Evolutionary conservation across 2,888 invertebrate genomes (phyloP), one percentile per base, ranked within the genome.

Genomic region (Antheraea assamensis): DNA sequence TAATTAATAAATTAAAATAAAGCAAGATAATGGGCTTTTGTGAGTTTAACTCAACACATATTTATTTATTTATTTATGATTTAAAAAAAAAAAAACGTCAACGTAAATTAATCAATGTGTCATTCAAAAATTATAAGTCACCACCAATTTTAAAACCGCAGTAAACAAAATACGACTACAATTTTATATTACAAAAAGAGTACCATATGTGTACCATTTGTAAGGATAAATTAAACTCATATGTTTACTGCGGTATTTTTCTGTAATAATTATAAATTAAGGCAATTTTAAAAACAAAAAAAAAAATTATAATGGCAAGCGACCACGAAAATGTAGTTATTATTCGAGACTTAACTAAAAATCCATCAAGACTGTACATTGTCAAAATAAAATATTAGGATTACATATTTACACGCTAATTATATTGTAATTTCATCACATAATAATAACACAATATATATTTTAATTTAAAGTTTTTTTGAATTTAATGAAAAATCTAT

Each of bases 1-100:
- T 82, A 74, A 80, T 81, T 75, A 88, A 90, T 91, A 88, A 91
- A 90, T 89, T 86, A 91, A 83, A 87, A 85, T 85, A 85, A 87
- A 88, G 89, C 91, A 91, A 91, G 89, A 88, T 80, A 85, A 85
- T 83, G 85, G 92, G 91, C 90, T 82, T n/a, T n/a, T 74, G 76
- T 88, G 93, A 93, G 93, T 93, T 92, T 89, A 83, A 93, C 93
- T 93, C 93, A 90, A 87, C n/a, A n/a, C n/a, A n/a, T n/a, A n/a
- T n/a, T n/a, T n/a, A n/a, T 85, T 77, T 78, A 75, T 77, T 47
- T 79, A 79, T 73, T 79, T 64, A 64, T 30, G 19, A 74, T 74
- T 80, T 80, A 82, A 79, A 81, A 83, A 81, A 79, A 78, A 77
- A n/a, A n/a, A n/a, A n/a, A n/a, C 17, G 49, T 49, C 49, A 49